Conservation (phyloP, 2,888 invertebrate genomes). For the Amphipoea oculea region DNA sequence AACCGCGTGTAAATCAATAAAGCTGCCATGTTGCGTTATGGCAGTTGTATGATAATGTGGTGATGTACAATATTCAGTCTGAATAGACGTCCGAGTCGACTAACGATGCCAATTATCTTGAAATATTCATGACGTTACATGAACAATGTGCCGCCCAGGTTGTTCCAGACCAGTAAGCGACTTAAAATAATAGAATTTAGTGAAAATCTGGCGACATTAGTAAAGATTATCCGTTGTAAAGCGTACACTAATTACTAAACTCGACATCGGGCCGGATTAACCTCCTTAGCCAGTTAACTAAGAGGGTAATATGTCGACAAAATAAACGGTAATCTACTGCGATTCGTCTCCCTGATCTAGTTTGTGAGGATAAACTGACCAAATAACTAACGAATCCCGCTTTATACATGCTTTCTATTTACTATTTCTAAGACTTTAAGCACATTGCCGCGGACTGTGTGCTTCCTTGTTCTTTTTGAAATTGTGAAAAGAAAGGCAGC, state of each 20-base stretch:
- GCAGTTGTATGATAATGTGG: conserved; percentile 36
- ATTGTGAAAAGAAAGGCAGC: conserved; percentile 21
- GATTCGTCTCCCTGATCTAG: conserved; percentile 68
- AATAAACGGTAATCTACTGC: conserved; percentile 71
- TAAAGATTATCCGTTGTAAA: conserved; percentile 70
- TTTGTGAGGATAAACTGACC: conserved; percentile 61
- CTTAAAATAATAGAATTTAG: conserved; percentile 44
- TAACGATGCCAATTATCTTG: conserved; percentile 51
- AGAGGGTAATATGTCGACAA: conserved; percentile 74
- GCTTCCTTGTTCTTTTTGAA: conserved; percentile 7
- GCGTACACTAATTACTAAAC: conserved; percentile 72
- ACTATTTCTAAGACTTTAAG: conserved; percentile 53
- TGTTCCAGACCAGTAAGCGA: background rate
- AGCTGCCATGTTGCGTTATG: conserved; percentile 45
- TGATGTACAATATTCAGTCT: conserved; percentile 50
- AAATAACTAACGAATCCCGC: conserved; percentile 60
- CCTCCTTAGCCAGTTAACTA: conserved; percentile 73
- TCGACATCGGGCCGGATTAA: conserved; percentile 70
- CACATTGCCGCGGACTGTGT: conserved; percentile 22
- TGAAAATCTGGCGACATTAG: conserved; percentile 56
- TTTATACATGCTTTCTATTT: conserved; percentile 52
- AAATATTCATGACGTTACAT: conserved; percentile 54
- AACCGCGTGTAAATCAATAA: conserved; percentile 62
- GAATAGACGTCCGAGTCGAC: conserved; percentile 40
- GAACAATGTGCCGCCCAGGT: background rate